Conservation (phyloP, 1,140 invertebrate genomes). For the Plectus sambesii region DNA sequence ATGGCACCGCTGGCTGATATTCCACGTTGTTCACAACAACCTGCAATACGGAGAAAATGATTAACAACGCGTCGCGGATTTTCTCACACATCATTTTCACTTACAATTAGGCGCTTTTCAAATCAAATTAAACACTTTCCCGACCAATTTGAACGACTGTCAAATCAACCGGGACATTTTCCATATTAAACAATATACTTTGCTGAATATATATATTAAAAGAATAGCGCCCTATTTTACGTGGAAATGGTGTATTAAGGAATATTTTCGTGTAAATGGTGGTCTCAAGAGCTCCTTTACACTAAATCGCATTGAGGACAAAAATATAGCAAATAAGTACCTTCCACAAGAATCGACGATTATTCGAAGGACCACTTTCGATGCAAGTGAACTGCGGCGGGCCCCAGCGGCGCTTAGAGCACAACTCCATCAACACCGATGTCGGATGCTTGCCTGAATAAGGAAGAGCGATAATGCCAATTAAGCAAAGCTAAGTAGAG, state of each 20-base stretch:
- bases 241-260: constrained; percentile 2
- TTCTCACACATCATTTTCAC: no score
- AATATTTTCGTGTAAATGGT: constrained; percentile 1
- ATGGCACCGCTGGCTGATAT: constrained; percentile 70
- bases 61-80: no score
- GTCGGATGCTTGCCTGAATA: constrained; percentile 64
- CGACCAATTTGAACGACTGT: no score
- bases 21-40: constrained; percentile 70
- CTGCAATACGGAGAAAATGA: no score
- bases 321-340: constrained; percentile 55
- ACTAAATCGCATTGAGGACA: neutral
- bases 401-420: constrained; percentile 71
- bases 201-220: no score
- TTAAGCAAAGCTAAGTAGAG: constrained; percentile 1
- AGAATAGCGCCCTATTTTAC: constrained; percentile 25
- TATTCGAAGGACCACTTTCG: constrained; percentile 79
- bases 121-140: no score
- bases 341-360: constrained; percentile 80
- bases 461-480: neutral
- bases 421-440: constrained; percentile 80
- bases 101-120: no score
- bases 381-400: constrained; percentile 72
- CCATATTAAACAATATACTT: no score
- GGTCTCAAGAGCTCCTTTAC: neutral
- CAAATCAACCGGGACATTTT: no score